Percentiles rank a stretch among this genome's conserved stretches.
phyloP scores from a whole-genome alignment of 1,140 invertebrate species.

The Aphelinus certus region DNA sequence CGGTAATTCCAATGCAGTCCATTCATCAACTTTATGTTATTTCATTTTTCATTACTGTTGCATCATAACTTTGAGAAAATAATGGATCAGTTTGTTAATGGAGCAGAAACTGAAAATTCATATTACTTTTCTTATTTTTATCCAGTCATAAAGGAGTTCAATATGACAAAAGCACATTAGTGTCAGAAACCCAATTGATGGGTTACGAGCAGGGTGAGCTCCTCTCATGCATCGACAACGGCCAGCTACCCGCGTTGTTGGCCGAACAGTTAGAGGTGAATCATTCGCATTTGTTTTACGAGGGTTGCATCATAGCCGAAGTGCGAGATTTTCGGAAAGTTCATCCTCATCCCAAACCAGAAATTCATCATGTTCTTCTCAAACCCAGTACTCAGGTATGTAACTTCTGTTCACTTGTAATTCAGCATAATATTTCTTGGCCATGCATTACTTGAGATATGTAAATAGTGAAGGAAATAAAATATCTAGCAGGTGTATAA shows the following conservation, averaged over 20 bases:
- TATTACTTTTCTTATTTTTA: conserved; percentile 30
- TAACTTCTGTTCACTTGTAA: neutral
- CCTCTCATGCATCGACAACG: conserved; percentile 82
- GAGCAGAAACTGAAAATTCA: conserved; percentile 16
- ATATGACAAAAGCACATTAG: conserved; percentile 51
- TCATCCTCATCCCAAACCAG: conserved; percentile 75
- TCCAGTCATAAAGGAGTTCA: conserved; percentile 59
- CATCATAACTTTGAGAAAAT: too few species aligned
- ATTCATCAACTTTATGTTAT: too few species aligned
- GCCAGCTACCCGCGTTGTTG: conserved; percentile 86
- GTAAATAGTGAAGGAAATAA: too few species aligned
- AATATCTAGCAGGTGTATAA: too few species aligned
- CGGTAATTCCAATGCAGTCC: too few species aligned
- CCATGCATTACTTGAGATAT: too few species aligned
- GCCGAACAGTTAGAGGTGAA: conserved; percentile 84
- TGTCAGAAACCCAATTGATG: conserved; percentile 79
- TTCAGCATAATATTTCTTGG: too few species aligned
- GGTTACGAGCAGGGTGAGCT: conserved; percentile 82
- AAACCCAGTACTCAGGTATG: conserved; percentile 86
- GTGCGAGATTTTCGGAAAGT: conserved; percentile 87
- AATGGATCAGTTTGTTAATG: too few species aligned
- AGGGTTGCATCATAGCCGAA: conserved; percentile 91
- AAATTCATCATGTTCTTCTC: conserved; percentile 86
- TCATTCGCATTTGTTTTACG: conserved; percentile 86
- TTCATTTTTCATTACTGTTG: too few species aligned